phyloP scores from a whole-genome alignment of 2,888 invertebrate species.

The Pandemis cinnamomeana region DNA sequence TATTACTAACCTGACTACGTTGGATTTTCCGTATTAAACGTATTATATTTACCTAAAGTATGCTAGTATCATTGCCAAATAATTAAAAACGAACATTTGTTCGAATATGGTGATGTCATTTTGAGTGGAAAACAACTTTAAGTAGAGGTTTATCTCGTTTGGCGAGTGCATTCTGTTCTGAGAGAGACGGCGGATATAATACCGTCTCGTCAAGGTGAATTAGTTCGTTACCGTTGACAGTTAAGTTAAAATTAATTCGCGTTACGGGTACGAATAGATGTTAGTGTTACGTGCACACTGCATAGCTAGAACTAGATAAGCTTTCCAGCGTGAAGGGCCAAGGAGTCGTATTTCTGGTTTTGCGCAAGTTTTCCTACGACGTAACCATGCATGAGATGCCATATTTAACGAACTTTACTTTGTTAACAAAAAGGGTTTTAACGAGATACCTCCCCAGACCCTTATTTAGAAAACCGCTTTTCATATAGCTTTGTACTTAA shows the following conservation, averaged over 20 bases:
- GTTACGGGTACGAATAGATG: constrained; percentile 4
- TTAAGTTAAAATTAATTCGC: constrained; percentile 32
- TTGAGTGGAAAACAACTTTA: constrained; percentile 10
- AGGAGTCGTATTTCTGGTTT: constrained; percentile 47
- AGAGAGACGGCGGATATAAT: constrained; percentile 14
- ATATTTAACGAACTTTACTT: constrained; percentile 33
- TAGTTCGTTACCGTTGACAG: constrained; percentile 45
- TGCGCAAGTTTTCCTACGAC: constrained; percentile 42
- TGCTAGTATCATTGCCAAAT: not conserved
- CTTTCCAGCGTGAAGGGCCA: constrained; percentile 35
- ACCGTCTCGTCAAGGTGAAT: constrained; percentile 55
- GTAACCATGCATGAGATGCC: constrained; percentile 43
- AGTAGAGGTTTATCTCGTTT: constrained; percentile 17
- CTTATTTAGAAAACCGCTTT: constrained; percentile 23
- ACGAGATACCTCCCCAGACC: constrained; percentile 5
- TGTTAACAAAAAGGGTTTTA: constrained; percentile 25
- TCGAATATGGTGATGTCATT: constrained; percentile 9
- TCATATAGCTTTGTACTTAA: not conserved
- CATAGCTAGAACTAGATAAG: constrained; percentile 30
- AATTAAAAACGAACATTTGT: constrained; percentile 3
- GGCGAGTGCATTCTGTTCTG: constrained; percentile 36
- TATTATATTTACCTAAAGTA: not conserved
- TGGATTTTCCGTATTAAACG: constrained; percentile 12
- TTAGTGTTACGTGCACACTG: not conserved
- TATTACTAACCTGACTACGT: not conserved